Evolutionary conservation across 2,888 invertebrate species (phyloP), one percentile per base, ranked within the genome.

Genomic region (Tupiocoris notatus): DNA sequence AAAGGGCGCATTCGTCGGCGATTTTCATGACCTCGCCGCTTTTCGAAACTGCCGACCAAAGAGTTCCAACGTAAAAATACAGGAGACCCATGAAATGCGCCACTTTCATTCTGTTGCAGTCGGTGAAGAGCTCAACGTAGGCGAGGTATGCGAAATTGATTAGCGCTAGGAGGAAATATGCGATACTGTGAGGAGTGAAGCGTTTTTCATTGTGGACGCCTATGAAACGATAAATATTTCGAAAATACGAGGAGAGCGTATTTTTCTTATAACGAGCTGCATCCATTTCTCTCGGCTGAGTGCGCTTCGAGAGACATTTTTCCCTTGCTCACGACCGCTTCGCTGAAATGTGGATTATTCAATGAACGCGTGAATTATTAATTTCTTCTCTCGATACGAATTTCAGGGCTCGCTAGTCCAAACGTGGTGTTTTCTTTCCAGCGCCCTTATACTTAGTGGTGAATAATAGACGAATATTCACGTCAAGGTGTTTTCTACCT

Each of bases 91-190:
- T 70, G 25, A 70, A 70, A 23, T 70, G 70, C n/a, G 59, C 25
- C 18, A 70, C 61, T 70, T 70, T 70, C 17, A 23, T 70, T 12
- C 22, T 59, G 59, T 70, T 70, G 70, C 70, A 70, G 12, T 70
- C 70, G 3, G 70, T 70, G 59, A 70, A 70, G 24, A n/a, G n/a
- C 9, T n/a, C 7, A 9, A 59, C 25, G 61, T 59, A 70, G 3
- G 17, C 23, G 59, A 70, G 70, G 18, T 70, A 70, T 1, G 0
- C 9, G 24, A 70, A 23, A 21, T 70, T 70, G 24, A 59, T 25
- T 58, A 70, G 18, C 9, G 24, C 61, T 12, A 54, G 18, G 20
- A 59, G 17, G 23, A 70, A 59, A 59, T 17, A 58, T 6, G 58
- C 17, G 25, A 25, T 23, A 24, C 70, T 70, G 61, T 59, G 70